Percentiles rank a stretch among this genome's conserved stretches.
These are phyloP conservation scores for Caenorhabditis sp. DNA, from an alignment of 2,888 invertebrate genomes.

Conservation along the genomic window DNA sequence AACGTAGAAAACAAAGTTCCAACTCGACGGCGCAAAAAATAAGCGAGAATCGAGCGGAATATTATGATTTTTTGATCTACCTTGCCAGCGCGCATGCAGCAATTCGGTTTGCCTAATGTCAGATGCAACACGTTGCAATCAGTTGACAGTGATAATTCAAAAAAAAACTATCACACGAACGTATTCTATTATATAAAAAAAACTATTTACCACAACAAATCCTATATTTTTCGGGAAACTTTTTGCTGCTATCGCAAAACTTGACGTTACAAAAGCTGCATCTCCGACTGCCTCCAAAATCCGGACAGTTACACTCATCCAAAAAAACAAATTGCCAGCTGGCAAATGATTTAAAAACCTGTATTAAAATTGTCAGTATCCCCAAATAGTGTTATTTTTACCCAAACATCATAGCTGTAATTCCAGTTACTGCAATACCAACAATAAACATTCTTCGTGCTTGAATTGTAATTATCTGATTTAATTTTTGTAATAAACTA, in stretches of 20 bases:
- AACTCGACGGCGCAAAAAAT: too few relatives aligned
- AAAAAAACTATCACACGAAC: too few relatives aligned
- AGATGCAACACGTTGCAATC: too few relatives aligned
- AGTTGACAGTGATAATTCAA: too few relatives aligned
- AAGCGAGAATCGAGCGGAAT: too few relatives aligned
- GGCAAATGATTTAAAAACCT: slow-evolving; percentile 82
- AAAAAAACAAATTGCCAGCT: slow-evolving; percentile 79
- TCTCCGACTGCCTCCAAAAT: slow-evolving; percentile 82
- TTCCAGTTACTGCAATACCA: slow-evolving; percentile 91
- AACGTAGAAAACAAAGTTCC: too few relatives aligned
- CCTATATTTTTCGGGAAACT: slow-evolving; percentile 84
- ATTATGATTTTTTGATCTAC: slow-evolving; percentile 32
- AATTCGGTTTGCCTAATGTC: too few relatives aligned
- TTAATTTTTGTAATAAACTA: too few relatives aligned
- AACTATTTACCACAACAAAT: slow-evolving; percentile 83
- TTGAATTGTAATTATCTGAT: slow-evolving; percentile 88
- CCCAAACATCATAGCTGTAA: slow-evolving; percentile 91
- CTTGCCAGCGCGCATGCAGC: too few relatives aligned
- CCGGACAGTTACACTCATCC: slow-evolving; percentile 79
- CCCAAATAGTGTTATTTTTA: too few relatives aligned
- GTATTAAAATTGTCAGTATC: too few relatives aligned
- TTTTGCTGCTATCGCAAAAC: slow-evolving; percentile 84
- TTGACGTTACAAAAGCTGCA: slow-evolving; percentile 83
- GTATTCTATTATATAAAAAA: too few relatives aligned
- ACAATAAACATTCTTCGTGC: slow-evolving; percentile 90